Evolutionary conservation across 1,140 invertebrate species (phyloP).

Genomic region (Pissodes strobi): DNA sequence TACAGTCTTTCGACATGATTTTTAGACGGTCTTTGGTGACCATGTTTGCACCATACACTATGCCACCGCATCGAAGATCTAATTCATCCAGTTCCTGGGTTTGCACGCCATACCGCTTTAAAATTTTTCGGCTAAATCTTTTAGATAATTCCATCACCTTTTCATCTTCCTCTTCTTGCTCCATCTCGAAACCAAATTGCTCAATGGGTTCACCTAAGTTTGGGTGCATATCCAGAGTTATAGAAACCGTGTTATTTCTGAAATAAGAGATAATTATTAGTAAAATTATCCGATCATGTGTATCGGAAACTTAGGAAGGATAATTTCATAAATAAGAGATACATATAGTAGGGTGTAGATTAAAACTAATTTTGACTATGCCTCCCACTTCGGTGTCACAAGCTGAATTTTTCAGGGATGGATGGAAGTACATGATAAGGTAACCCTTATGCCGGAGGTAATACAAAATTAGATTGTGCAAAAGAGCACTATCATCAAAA

Average conservation of each 20-base stretch:
- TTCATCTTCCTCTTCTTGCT: conserved; percentile 66
- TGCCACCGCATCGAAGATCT: conserved; percentile 71
- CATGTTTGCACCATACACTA: conserved; percentile 65
- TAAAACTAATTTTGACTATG: too few relatives aligned
- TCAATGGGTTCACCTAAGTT: conserved; percentile 71
- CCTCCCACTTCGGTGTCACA: too few relatives aligned
- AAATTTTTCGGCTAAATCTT: conserved; percentile 65
- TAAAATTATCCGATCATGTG: too few relatives aligned
- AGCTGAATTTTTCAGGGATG: too few relatives aligned
- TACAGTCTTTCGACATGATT: conserved; percentile 59
- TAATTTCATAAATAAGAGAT: too few relatives aligned
- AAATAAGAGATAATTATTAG: background rate
- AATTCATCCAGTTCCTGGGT: conserved; percentile 70
- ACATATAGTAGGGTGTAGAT: too few relatives aligned
- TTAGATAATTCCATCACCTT: conserved; percentile 69
- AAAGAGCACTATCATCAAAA: too few relatives aligned
- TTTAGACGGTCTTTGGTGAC: conserved; percentile 60
- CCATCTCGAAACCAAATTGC: conserved; percentile 72
- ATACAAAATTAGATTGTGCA: too few relatives aligned
- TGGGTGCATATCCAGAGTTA: conserved; percentile 67
- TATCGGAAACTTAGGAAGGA: too few relatives aligned
- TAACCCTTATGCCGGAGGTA: too few relatives aligned
- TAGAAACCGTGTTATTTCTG: too few relatives aligned
- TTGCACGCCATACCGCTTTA: conserved; percentile 68
- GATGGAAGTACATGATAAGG: too few relatives aligned